Percentiles rank a stretch among this genome's conserved stretches.
Evolutionary conservation across 2,113 vertebrate genomes (phyloP).

Genomic region (Lophotis ruficrista): DNA sequence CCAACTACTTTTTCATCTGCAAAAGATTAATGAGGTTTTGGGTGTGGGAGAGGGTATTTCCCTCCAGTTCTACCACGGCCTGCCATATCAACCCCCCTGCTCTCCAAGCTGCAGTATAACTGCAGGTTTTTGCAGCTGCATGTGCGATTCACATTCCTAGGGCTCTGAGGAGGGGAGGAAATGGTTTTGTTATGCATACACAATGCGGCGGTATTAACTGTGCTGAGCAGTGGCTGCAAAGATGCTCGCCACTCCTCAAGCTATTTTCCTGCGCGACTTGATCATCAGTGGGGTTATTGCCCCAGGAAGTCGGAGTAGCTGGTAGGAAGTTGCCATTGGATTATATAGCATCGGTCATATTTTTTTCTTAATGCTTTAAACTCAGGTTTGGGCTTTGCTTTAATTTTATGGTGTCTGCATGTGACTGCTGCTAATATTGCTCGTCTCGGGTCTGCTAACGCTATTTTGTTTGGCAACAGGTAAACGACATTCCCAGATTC

Average conservation of each 20-base stretch:
- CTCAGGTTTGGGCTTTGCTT: slow-evolving; percentile 4
- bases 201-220: not conserved
- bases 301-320: not conserved
- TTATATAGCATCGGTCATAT: not conserved
- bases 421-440: slow-evolving; percentile 10
- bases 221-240: not conserved
- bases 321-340: not conserved
- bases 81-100: not conserved
- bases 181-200: not conserved
- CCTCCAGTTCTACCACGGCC: not conserved
- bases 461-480: slow-evolving; percentile 17
- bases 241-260: not conserved
- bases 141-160: not conserved
- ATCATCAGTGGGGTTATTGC: not conserved
- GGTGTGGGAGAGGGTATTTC: not conserved
- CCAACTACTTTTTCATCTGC: slow-evolving; percentile 51
- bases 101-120: slow-evolving; percentile 34
- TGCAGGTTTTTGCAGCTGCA: not conserved
- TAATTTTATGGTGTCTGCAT: not conserved
- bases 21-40: slow-evolving; percentile 20
- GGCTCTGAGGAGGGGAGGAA: not conserved
- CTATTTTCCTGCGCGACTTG: not conserved
- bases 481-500: slow-evolving; percentile 43
- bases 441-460: not conserved
- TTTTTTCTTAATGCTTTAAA: not conserved